A percentile compares a stretch with the other conserved stretches of the same genome.
Conservation (phyloP, 2,888 invertebrate genomes). For the Lamellibrachia satsuma region DNA sequence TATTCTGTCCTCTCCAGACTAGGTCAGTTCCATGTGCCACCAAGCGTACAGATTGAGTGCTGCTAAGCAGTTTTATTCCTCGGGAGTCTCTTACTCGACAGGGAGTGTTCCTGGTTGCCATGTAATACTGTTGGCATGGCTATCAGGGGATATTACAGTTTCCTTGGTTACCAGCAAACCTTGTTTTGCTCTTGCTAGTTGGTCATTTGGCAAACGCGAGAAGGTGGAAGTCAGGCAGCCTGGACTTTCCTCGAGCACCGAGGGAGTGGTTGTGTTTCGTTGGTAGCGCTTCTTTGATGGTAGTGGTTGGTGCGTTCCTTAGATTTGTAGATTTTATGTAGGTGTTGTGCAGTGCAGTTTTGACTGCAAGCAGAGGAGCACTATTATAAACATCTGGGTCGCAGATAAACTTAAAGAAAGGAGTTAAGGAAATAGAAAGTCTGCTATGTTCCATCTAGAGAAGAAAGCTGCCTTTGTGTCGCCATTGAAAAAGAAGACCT, state of each 20-base stretch:
- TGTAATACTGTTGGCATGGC: not conserved
- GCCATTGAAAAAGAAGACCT: too few relatives aligned
- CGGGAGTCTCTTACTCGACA: not conserved
- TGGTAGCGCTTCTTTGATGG: not conserved
- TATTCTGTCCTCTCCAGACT: not conserved
- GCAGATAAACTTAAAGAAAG: too few relatives aligned
- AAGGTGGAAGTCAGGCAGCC: not conserved
- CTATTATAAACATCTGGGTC: too few relatives aligned
- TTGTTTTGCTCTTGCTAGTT: not conserved
- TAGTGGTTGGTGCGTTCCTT: not conserved
- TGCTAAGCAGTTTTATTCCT: not conserved
- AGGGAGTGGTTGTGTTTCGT: not conserved
- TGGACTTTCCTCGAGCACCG: not conserved
- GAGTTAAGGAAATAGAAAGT: too few relatives aligned
- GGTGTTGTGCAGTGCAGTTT: not conserved
- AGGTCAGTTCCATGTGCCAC: not conserved
- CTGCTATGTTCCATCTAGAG: too few relatives aligned
- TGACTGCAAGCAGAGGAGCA: not conserved
- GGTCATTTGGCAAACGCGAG: constrained; percentile 12
- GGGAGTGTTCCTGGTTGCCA: not conserved
- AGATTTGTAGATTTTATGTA: not conserved
- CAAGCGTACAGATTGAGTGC: not conserved
- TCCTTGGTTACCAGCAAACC: not conserved
- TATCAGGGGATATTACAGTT: constrained; percentile 12
- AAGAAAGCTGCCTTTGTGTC: too few relatives aligned